Evolutionary conservation across 2,113 vertebrate species (phyloP).

Genomic region (Nanorana parkeri): DNA sequence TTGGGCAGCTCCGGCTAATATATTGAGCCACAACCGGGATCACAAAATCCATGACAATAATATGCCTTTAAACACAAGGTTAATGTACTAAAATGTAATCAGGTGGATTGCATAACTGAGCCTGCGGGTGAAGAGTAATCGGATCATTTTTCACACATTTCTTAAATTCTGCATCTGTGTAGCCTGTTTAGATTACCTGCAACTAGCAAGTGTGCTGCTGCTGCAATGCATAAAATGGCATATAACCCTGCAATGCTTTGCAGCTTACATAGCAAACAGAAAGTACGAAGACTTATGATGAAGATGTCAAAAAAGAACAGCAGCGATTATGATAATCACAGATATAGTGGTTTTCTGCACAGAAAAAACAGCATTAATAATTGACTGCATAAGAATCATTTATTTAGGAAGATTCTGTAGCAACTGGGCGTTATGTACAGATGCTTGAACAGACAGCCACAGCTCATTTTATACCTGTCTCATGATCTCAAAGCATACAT

Average conservation of each 20-base stretch:
- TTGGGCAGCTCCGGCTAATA: too few species aligned
- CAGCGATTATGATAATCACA: background rate
- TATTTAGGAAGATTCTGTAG: background rate
- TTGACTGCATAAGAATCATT: constrained; percentile 35
- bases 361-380: constrained; percentile 31
- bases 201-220: background rate
- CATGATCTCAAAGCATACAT: background rate
- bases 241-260: background rate
- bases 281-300: too few species aligned
- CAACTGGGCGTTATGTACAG: constrained; percentile 19
- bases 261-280: background rate
- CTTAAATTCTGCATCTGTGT: background rate
- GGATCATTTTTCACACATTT: background rate
- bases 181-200: background rate
- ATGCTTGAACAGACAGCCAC: background rate
- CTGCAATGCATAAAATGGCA: constrained; percentile 8
- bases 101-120: too few species aligned
- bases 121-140: background rate
- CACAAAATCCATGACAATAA: too few species aligned
- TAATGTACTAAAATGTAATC: too few species aligned
- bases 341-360: background rate
- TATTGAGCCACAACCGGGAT: too few species aligned
- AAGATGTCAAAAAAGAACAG: background rate
- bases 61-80: too few species aligned
- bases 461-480: background rate